Conservation (phyloP, 2,888 invertebrate species). For the Thyatira batis region DNA sequence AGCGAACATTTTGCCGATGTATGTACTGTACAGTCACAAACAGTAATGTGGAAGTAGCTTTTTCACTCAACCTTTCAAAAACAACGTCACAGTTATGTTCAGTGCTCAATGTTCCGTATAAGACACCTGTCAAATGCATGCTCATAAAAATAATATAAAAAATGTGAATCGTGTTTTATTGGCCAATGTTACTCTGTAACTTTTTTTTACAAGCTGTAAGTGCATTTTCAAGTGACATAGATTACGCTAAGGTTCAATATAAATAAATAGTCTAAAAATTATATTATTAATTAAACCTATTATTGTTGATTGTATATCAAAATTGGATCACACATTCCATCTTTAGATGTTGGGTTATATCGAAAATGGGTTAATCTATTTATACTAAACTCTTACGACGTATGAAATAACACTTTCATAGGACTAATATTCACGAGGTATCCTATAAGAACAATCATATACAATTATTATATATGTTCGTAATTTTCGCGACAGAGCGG, state of each 20-base stretch:
- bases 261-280: no score
- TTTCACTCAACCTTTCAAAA: not conserved
- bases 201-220: no score
- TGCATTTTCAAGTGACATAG: no score
- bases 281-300: no score
- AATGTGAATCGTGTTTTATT: not conserved
- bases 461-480: not conserved
- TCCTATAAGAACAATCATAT: not conserved
- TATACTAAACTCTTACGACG: not conserved
- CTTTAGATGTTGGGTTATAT: no score
- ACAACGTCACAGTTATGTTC: not conserved
- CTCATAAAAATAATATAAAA: not conserved
- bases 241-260: no score
- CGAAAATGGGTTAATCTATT: not conserved
- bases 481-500: constrained; percentile 3
- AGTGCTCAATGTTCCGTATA: not conserved
- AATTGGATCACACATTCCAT: no score
- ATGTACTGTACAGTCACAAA: not conserved
- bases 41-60: not conserved
- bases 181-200: no score
- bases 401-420: constrained; percentile 2
- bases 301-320: no score
- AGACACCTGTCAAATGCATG: not conserved
- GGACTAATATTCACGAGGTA: constrained; percentile 1
- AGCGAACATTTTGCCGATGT: not conserved